Base-by-base conservation (phyloP, 2,888 invertebrate species). In the Sclerodermus sp. region DNA sequence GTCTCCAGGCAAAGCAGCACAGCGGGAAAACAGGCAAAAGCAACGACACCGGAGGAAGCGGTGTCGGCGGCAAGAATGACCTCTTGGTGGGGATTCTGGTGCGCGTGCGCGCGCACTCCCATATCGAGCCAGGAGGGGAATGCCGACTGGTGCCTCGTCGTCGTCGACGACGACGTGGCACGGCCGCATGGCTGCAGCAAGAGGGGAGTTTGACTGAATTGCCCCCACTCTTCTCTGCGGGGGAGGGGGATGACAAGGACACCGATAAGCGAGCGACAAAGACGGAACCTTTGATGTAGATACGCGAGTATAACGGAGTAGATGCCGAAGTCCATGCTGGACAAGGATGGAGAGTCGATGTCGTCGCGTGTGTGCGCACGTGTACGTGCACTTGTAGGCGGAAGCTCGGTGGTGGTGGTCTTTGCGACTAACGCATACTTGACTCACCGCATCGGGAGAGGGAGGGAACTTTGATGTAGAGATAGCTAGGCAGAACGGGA, bases 1-100 rank as follows among this genome's bases (percentile, higher is more conserved):
- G 60, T 60, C 54, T 54, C 45, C 42, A 50, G 51, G 53, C 55
- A 45, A 43, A 48, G 37, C 16, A 39, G 43, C 38, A 34, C 32
- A 47, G 45, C 41, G 45, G 45, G 53, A 45, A 42, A 41, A 41
- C 42, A 37, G 37, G 38, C 47, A n/a, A n/a, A n/a, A n/a, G n/a
- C n/a, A n/a, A n/a, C 55, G 55, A 53, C 43, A 50, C 47, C 32
- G 52, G 45, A 52, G 53, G 79, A 80, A 80, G 80, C 81, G 76
- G 80, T 81, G 23, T 3, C 23, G 23, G 23, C 23, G 81, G 80
- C 81, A 80, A 81, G 81, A 81, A 80, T 80, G 78, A 74, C 23
- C 23, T 23, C 4, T 8, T 78, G 79, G 78, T 80, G 78, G 79
- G 79, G 76, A 76, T 51, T 44, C 53, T 53, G 57, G 49, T 53